Base-by-base conservation (phyloP, 2,888 invertebrate species). In the Epinotia bilunana region DNA sequence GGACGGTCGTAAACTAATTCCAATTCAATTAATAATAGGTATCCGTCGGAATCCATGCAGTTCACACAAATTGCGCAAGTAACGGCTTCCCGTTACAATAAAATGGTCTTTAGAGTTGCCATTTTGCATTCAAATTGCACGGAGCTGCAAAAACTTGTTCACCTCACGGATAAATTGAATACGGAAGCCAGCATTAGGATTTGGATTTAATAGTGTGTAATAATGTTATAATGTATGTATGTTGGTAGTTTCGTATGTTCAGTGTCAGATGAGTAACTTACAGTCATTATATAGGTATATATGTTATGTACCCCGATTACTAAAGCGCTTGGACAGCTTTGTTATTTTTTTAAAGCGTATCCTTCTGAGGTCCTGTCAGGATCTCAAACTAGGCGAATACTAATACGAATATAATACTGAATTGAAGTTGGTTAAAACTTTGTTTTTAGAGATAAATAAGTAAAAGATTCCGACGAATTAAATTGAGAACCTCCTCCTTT, bases 121-220 rank as follows among this genome's bases (percentile, higher is more conserved):
- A 80, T 83, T 86, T 86, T 84, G 85, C 84, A 89, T 88, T 87
- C 84, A 88, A 88, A 88, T 83, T 79, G 78, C 81, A 83, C 78
- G 83, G 82, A 85, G 83, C 80, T 81, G 80, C 84, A 84, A 88
- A 87, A 90, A 90, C 89, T 89, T 84, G 91, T 88, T 91, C 88
- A 91, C 92, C 90, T 91, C 89, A 82, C 81, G 84, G 79, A 85
- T 84, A 86, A 89, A 89, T 89, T 86, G 86, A 85, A 83, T 83
- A 81, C 82, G 84, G 80, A 85, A 83, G 83, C 81, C 87, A 76
- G 74, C 77, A 72, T 65, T 67, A 73, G 72, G 1, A 68, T 23
- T 69, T 46, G 43, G n/a, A 43, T 60, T n/a, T 57, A 28, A 46
- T 46, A 60, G n/a, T 69, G 23, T 69, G 46, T 46, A 69, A 68